Percentiles rank a stretch among this genome's conserved stretches.
These are phyloP conservation scores for Acanthurus leucopareius DNA, from an alignment of 2,797 vertebrate species.

Conservation along the genomic window DNA sequence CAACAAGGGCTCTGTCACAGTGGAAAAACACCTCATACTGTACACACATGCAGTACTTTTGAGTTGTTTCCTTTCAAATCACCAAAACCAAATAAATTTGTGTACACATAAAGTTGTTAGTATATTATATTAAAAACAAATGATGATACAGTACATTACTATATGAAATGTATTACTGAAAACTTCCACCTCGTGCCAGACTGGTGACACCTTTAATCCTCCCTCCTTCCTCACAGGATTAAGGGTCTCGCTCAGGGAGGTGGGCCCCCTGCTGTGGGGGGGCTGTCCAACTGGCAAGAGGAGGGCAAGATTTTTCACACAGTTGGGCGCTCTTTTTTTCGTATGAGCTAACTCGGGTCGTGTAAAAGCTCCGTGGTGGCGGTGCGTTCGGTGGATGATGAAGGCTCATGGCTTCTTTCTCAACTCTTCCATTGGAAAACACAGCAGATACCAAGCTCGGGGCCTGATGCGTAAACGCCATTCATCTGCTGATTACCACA, in stretches of 20 bases:
- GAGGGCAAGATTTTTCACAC: neutral
- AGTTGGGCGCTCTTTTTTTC: neutral
- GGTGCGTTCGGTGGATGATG: neutral
- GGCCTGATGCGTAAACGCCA: neutral
- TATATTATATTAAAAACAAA: too few species aligned
- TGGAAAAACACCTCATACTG: neutral
- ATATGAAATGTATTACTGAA: neutral
- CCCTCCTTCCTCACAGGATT: neutral
- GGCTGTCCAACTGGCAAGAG: neutral
- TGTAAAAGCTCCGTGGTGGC: neutral
- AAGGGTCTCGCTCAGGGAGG: neutral
- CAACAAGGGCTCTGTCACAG: neutral
- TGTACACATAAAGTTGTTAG: too few species aligned
- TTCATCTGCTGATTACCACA: neutral
- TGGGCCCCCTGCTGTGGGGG: neutral
- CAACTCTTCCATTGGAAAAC: neutral
- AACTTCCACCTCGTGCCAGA: neutral
- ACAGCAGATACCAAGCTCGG: neutral
- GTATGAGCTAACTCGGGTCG: neutral
- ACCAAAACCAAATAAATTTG: neutral
- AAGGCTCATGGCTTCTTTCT: neutral
- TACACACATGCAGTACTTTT: neutral
- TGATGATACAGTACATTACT: neutral
- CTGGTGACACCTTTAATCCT: neutral
- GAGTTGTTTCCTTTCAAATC: neutral